These are phyloP conservation scores for Cyanistes caeruleus DNA, from an alignment of 2,113 vertebrate species.

Conservation along the genomic window DNA sequence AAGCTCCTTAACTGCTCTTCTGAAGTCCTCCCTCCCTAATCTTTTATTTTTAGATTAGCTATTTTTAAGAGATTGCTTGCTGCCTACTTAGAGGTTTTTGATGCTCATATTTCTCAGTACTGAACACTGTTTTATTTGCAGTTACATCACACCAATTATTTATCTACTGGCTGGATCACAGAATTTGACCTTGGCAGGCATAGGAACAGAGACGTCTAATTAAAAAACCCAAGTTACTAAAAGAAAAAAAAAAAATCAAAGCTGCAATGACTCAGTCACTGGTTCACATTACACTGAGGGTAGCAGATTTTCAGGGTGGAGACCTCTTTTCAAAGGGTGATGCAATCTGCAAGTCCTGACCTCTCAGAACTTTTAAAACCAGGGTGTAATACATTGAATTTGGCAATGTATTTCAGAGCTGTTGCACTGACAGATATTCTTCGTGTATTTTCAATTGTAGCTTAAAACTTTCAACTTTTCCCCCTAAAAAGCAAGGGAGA, in stretches of 20 bases:
- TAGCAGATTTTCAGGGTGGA: not conserved
- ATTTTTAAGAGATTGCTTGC: conserved; percentile 24
- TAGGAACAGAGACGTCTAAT: not conserved
- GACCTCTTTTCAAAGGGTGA: not conserved
- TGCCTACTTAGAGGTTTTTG: not conserved
- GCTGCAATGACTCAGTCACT: not conserved
- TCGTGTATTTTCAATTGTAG: not conserved
- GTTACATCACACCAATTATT: not conserved
- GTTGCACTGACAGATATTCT: accelerated
- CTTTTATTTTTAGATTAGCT: conserved; percentile 52
- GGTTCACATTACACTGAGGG: not conserved
- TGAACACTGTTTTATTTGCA: not conserved
- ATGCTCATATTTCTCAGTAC: not conserved
- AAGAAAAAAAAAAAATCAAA: not conserved
- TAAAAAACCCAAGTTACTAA: not conserved
- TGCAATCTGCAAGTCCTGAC: not conserved
- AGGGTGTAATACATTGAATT: not conserved
- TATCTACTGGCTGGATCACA: not conserved
- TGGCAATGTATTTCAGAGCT: not conserved
- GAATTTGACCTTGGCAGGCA: not conserved
- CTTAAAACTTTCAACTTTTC: not conserved
- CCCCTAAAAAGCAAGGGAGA: not conserved
- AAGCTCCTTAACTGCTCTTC: conserved; percentile 39
- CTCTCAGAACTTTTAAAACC: not conserved
- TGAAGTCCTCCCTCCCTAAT: not conserved